These are phyloP conservation scores for Heliconius ethilla DNA, from an alignment of 2,888 invertebrate genomes.

Conservation along the genomic window DNA sequence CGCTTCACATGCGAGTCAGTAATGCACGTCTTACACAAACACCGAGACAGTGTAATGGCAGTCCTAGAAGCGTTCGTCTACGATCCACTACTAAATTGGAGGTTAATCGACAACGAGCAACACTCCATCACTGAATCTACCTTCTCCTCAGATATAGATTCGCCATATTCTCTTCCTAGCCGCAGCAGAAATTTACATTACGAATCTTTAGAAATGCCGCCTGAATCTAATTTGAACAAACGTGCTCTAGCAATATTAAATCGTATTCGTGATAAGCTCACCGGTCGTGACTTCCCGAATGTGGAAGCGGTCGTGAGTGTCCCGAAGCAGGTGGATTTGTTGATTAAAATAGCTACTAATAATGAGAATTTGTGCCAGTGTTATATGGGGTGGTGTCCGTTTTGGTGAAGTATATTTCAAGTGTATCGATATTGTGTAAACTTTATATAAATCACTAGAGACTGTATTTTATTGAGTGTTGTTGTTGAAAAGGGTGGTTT, in stretches of 20 bases:
- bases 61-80: conserved; percentile 99
- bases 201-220: conserved; percentile 77
- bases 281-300: conserved; percentile 94
- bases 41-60: conserved; percentile 99
- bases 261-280: conserved; percentile 95
- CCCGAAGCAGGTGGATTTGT: conserved; percentile 93
- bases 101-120: conserved; percentile 87
- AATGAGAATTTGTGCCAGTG: conserved; percentile 99
- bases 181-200: conserved; percentile 67
- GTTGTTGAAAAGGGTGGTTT: neutral
- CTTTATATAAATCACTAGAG: neutral
- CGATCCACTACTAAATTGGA: conserved; percentile 99
- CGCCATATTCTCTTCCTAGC: conserved; percentile 69
- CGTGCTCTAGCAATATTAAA: conserved; percentile 95
- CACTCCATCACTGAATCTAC: conserved; percentile 69
- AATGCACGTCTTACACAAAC: conserved; percentile 97
- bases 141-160: conserved; percentile 72
- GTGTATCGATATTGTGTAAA: neutral
- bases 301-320: conserved; percentile 89
- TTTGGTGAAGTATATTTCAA: conserved; percentile 79
- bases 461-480: neutral
- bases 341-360: conserved; percentile 97
- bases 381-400: conserved; percentile 98
- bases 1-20: conserved; percentile 98
- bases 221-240: conserved; percentile 92